Conservation (phyloP, 37 sponge, comb jelly and placozoan genomes). For the Ephydatia muelleri region DNA sequence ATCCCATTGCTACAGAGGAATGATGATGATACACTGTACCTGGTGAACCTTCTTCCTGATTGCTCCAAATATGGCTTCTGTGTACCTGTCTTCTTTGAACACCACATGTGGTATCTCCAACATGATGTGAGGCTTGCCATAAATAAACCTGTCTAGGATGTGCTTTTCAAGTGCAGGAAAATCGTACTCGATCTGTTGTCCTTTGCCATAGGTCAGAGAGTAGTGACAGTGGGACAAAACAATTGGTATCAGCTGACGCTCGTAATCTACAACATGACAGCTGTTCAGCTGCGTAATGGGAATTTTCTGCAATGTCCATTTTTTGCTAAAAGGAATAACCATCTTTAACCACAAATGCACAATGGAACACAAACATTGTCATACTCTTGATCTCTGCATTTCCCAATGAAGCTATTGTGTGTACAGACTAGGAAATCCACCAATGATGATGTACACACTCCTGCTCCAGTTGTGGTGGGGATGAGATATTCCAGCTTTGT, state of each 20-base stretch:
- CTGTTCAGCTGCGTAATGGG: slow-evolving; percentile 59
- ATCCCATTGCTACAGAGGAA: background rate
- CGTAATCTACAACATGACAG: slow-evolving; percentile 75
- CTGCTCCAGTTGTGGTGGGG: slow-evolving; percentile 65
- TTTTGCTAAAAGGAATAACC: background rate
- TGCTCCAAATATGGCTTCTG: slow-evolving; percentile 46
- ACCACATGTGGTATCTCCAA: slow-evolving; percentile 66
- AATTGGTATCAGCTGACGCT: slow-evolving; percentile 62
- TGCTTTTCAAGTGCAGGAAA: slow-evolving; percentile 80
- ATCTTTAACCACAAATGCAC: background rate
- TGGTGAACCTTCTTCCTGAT: slow-evolving; percentile 57
- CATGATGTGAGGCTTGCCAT: slow-evolving; percentile 65
- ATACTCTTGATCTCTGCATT: slow-evolving; percentile 27
- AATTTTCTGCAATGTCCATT: slow-evolving; percentile 38
- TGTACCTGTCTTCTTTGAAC: slow-evolving; percentile 55
- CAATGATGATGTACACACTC: slow-evolving; percentile 64
- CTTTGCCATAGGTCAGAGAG: slow-evolving; percentile 73
- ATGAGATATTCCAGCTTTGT: slow-evolving; percentile 61
- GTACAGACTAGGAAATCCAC: slow-evolving; percentile 56
- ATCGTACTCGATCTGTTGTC: slow-evolving; percentile 70
- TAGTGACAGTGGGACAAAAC: slow-evolving; percentile 81
- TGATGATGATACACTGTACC: background rate
- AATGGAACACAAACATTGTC: background rate
- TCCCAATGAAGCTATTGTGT: slow-evolving; percentile 76
- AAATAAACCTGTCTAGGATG: slow-evolving; percentile 75